These are phyloP conservation scores for Chrysaora quinquecirrha DNA, from an alignment of 30 jellyfish, hydroid and myxozoan species.

Conservation along the genomic window DNA sequence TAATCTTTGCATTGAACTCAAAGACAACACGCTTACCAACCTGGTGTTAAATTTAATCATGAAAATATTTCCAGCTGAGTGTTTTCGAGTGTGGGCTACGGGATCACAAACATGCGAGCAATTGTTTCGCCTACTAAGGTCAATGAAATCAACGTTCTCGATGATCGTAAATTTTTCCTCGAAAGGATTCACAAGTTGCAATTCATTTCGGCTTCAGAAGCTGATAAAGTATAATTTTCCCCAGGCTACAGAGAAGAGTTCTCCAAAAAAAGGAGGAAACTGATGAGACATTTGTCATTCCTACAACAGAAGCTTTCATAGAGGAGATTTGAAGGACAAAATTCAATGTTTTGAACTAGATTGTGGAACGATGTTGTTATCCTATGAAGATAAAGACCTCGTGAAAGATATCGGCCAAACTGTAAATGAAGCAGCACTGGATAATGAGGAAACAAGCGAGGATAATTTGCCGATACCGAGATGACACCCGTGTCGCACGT, in stretches of 20 bases:
- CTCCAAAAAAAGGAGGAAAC: constrained; percentile 38
- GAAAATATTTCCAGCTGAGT: constrained; percentile 2
- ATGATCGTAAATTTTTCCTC: constrained; percentile 46
- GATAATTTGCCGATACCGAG: too few relatives aligned
- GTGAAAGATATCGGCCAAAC: not conserved
- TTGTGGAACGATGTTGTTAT: not conserved
- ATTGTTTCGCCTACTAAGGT: constrained; percentile 25
- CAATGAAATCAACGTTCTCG: constrained; percentile 21
- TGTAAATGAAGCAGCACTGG: not conserved
- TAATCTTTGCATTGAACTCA: constrained; percentile 3
- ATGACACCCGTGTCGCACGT: too few relatives aligned
- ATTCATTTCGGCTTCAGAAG: constrained; percentile 22
- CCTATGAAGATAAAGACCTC: not conserved
- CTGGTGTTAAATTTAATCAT: constrained; percentile 6
- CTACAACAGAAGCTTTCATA: not conserved
- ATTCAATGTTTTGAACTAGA: not conserved
- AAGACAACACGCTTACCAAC: constrained; percentile 7
- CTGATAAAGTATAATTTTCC: constrained; percentile 36
- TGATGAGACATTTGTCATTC: constrained; percentile 1
- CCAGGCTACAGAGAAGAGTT: constrained; percentile 24
- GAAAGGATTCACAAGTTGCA: constrained; percentile 53
- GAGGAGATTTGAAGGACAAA: not conserved
- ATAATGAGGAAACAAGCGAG: not conserved
- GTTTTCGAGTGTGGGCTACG: not conserved
- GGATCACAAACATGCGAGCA: constrained; percentile 37